A percentile compares a stretch with the other conserved stretches of the same genome.
Conservation (phyloP, 2,888 invertebrate species). For the Sepioteuthis lessoniana region DNA sequence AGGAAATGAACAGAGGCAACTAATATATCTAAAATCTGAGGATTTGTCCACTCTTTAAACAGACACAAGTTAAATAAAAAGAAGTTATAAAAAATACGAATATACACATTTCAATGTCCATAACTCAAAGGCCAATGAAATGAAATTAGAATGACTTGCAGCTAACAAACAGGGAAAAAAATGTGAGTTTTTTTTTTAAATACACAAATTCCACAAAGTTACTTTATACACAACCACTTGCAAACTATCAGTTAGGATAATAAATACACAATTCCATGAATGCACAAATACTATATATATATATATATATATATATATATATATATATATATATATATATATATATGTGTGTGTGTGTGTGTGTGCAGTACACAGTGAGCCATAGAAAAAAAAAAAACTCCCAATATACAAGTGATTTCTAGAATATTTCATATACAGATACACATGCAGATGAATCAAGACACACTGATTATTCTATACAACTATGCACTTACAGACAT, state of each 20-base stretch:
- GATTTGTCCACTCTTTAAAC: constrained; percentile 17
- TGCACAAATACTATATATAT: no score
- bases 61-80: background rate
- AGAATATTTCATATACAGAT: background rate
- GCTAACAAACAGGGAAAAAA: background rate
- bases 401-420: background rate
- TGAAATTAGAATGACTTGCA: constrained; percentile 1
- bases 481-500: background rate
- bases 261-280: background rate
- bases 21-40: background rate
- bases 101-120: background rate
- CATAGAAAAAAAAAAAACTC: background rate
- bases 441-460: background rate
- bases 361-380: no score
- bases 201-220: background rate
- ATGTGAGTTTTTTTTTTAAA: background rate
- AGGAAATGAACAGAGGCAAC: background rate
- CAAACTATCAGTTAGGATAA: background rate
- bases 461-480: background rate
- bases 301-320: no score
- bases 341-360: no score
- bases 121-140: background rate
- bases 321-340: no score
- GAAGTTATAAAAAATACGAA: background rate
- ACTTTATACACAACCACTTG: background rate